phyloP scores from a whole-genome alignment of 1,140 invertebrate species.

The Pemphigus obesinymphae region DNA sequence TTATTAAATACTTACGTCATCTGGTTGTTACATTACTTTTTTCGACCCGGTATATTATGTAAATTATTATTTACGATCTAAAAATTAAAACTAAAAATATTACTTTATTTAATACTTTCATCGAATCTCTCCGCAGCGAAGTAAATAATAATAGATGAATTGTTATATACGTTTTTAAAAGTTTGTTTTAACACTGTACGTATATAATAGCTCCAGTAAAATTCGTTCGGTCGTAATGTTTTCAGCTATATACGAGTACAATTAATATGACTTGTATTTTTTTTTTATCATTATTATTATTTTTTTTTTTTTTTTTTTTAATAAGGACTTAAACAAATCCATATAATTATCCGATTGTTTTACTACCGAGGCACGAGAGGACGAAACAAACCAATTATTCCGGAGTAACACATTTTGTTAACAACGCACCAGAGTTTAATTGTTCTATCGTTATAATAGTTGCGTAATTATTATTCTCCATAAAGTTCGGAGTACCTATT shows the following conservation, averaged over 20 bases:
- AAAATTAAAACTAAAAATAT: too few relatives aligned
- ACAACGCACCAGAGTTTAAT: not conserved
- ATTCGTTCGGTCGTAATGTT: not conserved
- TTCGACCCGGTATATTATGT: too few relatives aligned
- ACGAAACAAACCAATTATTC: constrained; percentile 19
- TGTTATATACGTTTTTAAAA: not conserved
- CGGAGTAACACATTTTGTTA: not conserved
- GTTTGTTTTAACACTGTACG: not conserved
- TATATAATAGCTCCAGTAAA: too few relatives aligned
- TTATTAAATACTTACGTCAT: too few relatives aligned
- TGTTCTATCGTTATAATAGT: constrained; percentile 15
- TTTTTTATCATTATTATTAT: too few relatives aligned
- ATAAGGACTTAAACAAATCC: constrained; percentile 1
- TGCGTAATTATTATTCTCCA: not conserved
- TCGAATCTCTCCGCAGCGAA: not conserved
- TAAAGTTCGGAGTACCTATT: not conserved
- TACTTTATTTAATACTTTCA: not conserved
- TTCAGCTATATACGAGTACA: not conserved
- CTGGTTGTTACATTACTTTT: too few relatives aligned
- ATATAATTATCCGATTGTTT: constrained; percentile 14
- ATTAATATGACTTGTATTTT: constrained; percentile 8
- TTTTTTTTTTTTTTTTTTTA: not conserved
- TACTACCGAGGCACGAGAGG: not conserved
- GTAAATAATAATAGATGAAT: not conserved
- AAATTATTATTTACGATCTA: too few relatives aligned